phyloP scores from a whole-genome alignment of 2,113 vertebrate species.

The Chaenocephalus aceratus region DNA sequence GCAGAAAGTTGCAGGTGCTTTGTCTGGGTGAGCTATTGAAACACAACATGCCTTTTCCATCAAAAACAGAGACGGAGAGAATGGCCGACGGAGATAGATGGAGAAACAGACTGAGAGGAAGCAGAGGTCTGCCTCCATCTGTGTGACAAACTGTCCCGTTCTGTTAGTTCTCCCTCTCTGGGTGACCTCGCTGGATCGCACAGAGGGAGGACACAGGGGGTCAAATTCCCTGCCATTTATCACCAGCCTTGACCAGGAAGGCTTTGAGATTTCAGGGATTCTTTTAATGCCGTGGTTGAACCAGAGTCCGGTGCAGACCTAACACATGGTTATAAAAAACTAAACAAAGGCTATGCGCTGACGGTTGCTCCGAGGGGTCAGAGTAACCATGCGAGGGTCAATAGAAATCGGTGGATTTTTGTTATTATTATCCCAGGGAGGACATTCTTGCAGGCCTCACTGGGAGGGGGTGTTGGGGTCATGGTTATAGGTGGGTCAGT shows the following conservation, averaged over 20 bases:
- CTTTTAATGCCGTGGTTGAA: constrained; percentile 49
- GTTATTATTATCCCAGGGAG: constrained; percentile 75
- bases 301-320: constrained; percentile 33
- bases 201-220: constrained; percentile 46
- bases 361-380: constrained; percentile 58
- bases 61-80: constrained; percentile 23
- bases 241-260: constrained; percentile 57
- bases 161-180: constrained; percentile 55
- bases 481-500: constrained; percentile 63
- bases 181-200: constrained; percentile 52
- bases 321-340: constrained; percentile 48
- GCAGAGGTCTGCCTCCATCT: constrained; percentile 81
- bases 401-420: constrained; percentile 74
- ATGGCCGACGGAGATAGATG: constrained; percentile 43
- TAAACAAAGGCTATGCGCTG: constrained; percentile 49
- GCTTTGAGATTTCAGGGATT: constrained; percentile 75
- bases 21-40: constrained; percentile 42
- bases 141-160: constrained; percentile 65
- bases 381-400: constrained; percentile 63
- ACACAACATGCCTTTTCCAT: constrained; percentile 13
- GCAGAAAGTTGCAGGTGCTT: constrained; percentile 68
- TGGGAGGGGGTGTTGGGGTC: constrained; percentile 32
- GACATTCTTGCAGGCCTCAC: constrained; percentile 71
- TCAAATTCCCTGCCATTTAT: constrained; percentile 68
- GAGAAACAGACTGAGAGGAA: constrained; percentile 65